These are phyloP conservation scores for Eutolmus rufibarbis DNA, from an alignment of 2,888 invertebrate genomes.

Conservation along the genomic window DNA sequence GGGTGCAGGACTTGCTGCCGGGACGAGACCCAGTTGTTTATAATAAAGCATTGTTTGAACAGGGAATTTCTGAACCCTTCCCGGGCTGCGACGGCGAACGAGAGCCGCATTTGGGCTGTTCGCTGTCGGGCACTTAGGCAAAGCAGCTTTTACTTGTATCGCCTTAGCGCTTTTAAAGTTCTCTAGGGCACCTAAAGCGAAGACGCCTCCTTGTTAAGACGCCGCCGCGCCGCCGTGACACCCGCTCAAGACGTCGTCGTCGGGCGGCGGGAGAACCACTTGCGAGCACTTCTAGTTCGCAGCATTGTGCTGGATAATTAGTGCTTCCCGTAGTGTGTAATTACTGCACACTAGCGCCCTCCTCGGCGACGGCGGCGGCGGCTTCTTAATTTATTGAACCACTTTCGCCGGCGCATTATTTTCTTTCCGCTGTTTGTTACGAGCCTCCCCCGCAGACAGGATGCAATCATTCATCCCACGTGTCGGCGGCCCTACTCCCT, in stretches of 20 bases:
- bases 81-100: not conserved
- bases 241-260: not conserved
- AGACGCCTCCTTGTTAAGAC: not conserved
- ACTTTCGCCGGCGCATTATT: constrained; percentile 13
- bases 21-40: not conserved
- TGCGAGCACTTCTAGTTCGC: not conserved
- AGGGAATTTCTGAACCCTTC: constrained; percentile 4
- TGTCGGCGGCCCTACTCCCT: not conserved
- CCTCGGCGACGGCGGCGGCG: not conserved
- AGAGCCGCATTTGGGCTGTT: not conserved
- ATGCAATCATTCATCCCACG: not conserved
- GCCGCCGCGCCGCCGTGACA: no score
- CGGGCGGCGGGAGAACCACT: not conserved
- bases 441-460: not conserved
- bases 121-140: constrained; percentile 20
- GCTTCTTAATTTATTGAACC: constrained; percentile 25
- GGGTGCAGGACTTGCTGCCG: not conserved
- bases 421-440: not conserved
- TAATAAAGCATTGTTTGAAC: constrained; percentile 9
- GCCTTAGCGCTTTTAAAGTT: not conserved
- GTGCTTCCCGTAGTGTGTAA: constrained; percentile 3
- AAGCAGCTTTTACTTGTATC: constrained; percentile 16
- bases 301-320: constrained; percentile 8
- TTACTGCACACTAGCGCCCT: not conserved
- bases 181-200: not conserved